Evolutionary conservation across 2,888 invertebrate genomes (phyloP), one percentile per base, ranked within the genome.

Genomic region (Platycheirus albimanus): DNA sequence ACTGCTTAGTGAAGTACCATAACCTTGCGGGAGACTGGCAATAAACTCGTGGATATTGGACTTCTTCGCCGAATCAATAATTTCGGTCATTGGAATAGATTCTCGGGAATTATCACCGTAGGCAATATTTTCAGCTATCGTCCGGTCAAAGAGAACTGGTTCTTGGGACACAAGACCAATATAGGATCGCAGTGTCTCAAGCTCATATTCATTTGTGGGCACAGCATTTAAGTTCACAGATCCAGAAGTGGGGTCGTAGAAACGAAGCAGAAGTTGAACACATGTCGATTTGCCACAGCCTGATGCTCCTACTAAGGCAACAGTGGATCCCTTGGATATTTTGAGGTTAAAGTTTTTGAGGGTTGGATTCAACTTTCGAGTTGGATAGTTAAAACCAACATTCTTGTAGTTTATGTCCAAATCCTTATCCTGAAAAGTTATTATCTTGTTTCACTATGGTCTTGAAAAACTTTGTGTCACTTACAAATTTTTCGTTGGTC

Each of bases 81-180:
- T 93, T 87, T 96, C 96, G 30, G 93, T 93, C 90, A 95, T 94
- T 0, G 93, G 87, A 28, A 95, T 94, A 0, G 87, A 86, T 3
- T 89, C 88, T 0, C 95, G 91, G 10, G 92, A 92, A 88, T 96
- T 96, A 89, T 96, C 96, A 2, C 97, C 97, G 88, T 97, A 97
- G 0, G 95, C 95, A 86, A 98, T 97, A 89, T 98, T 97, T 87
- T 97, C 96, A 0, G 93, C 93, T 67, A 97, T 96, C 49, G 94
- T 95, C 52, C 95, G 93, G 88, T 96, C 95, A 90, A 97, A 97
- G 0, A 97, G 92, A 3, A 95, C 94, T 0, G 96, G 97, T 88
- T 97, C 97, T 89, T 97, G 97, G 0, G 96, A 95, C 1, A 97
- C 94, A 36, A 97, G 93, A 20, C 96, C 96, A 78, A 97, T 92